phyloP scores from a whole-genome alignment of 2,888 invertebrate genomes.

The Omphaloscelis lunosa region DNA sequence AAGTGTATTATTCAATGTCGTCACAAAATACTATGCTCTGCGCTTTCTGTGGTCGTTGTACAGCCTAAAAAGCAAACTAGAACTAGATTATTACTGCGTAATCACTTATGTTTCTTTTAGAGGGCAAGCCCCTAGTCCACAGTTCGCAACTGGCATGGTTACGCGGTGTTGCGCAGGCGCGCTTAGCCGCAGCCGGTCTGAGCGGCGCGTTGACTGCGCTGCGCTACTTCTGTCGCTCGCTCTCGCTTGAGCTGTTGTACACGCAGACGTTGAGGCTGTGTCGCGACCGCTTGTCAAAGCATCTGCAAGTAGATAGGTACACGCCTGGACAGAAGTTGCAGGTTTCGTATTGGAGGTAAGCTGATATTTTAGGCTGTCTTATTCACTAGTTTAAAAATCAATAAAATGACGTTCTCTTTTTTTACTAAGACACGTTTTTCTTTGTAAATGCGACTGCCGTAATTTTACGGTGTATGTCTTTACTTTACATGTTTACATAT shows the following conservation, averaged over 20 bases:
- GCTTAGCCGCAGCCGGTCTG: constrained; percentile 95
- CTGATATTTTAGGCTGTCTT: not conserved
- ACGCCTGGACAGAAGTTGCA: constrained; percentile 96
- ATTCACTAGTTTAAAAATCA: not conserved
- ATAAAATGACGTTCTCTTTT: not conserved
- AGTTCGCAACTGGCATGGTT: constrained; percentile 98
- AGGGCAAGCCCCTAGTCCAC: constrained; percentile 98
- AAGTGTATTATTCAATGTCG: not conserved
- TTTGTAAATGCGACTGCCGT: not conserved
- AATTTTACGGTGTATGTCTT: too few species aligned
- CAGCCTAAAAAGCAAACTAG: not conserved
- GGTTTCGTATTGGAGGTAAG: constrained; percentile 98
- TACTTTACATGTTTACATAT: too few species aligned
- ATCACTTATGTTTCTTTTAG: constrained; percentile 81
- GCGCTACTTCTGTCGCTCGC: constrained; percentile 98
- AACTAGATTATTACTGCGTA: not conserved
- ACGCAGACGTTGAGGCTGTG: constrained; percentile 97
- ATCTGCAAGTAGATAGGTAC: constrained; percentile 97
- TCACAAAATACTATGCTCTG: not conserved
- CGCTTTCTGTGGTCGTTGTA: not conserved
- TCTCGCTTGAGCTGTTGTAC: constrained; percentile 97
- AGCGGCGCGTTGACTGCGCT: constrained; percentile 92
- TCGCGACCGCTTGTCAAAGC: constrained; percentile 96
- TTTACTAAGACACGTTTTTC: not conserved
- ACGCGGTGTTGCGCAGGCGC: constrained; percentile 97